Evolutionary conservation across 2,888 invertebrate species (phyloP), one percentile per base, ranked within the genome.

Genomic region (Micoletzkya japonica): DNA sequence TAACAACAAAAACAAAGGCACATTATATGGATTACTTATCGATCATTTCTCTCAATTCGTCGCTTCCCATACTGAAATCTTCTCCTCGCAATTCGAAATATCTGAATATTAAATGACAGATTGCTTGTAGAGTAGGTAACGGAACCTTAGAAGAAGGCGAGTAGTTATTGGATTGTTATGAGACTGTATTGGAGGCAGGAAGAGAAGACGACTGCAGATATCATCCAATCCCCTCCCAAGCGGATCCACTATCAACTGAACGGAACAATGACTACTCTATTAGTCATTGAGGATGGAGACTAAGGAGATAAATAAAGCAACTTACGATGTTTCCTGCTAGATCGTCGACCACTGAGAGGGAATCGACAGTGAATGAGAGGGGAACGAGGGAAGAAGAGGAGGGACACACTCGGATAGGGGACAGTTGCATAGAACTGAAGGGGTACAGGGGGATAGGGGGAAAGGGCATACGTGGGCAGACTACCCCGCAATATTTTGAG

Each of bases 61-160:
- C 56, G 26, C 39, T 57, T 7, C 30, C 67, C 17, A 57, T 37
- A n/a, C 67, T 26, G 17, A 67, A 67, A 32, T 67, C 57, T 7
- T 49, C 24, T n/a, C 56, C 49, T 7, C 67, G 56, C 56, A 67
- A 39, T 57, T 67, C 67, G 34, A 67, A 67, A 34, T 67, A 67
- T 57, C 67, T 67, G 37, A 39, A 30, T 32, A 24, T 4, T 17
- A 52, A 52, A 32, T 2, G 32, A 63, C 10, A 6, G 1, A 1
- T 63, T n/a, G 2, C 4, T 4, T 30, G 28, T 2, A 60, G 7
- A 37, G 20, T 4, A 4, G 20, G 7, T 4, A n/a, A 58, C 4
- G 14, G n/a, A 2, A 61, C 49, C 61, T 49, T 36, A 61, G 49
- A 24, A 61, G 61, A 61, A n/a, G n/a, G n/a, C n/a, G n/a, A n/a